Percentiles rank a stretch among this genome's conserved stretches.
Evolutionary conservation across 2,888 invertebrate species (phyloP).

Genomic region (Euclidia mi): DNA sequence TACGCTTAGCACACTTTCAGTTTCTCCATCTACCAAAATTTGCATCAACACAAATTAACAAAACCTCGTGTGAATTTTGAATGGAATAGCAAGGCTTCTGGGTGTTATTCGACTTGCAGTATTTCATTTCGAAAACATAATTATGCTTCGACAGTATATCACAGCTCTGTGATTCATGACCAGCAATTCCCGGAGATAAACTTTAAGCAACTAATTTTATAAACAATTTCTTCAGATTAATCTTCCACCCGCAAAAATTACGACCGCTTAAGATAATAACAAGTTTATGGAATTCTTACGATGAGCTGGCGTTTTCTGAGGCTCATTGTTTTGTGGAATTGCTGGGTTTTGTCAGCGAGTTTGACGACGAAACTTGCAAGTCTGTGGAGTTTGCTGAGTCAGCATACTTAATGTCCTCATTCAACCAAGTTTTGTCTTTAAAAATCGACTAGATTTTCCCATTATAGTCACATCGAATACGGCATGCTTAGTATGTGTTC

Average conservation of each 20-base stretch:
- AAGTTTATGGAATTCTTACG: not conserved
- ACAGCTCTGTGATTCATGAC: no score
- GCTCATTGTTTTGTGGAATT: not conserved
- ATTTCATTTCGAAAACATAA: constrained; percentile 21
- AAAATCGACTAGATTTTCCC: no score
- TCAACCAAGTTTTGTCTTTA: not conserved
- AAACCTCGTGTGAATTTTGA: no score
- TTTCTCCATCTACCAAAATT: no score
- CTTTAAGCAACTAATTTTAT: constrained; percentile 22
- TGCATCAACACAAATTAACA: no score
- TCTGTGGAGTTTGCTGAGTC: not conserved
- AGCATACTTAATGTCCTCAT: not conserved
- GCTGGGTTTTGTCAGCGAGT: not conserved
- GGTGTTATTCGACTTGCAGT: no score
- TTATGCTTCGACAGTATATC: constrained; percentile 26
- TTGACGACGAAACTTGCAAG: no score
- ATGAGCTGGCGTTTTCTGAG: not conserved
- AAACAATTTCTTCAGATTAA: constrained; percentile 7
- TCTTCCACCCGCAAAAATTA: not conserved
- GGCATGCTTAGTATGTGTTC: no score
- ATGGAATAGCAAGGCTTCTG: no score
- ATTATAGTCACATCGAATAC: no score
- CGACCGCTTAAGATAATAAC: constrained; percentile 4
- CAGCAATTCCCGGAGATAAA: constrained; percentile 13
- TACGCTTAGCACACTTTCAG: no score